Evolutionary conservation across 2,888 invertebrate species (phyloP).

Genomic region (Drosophila aldrichi): DNA sequence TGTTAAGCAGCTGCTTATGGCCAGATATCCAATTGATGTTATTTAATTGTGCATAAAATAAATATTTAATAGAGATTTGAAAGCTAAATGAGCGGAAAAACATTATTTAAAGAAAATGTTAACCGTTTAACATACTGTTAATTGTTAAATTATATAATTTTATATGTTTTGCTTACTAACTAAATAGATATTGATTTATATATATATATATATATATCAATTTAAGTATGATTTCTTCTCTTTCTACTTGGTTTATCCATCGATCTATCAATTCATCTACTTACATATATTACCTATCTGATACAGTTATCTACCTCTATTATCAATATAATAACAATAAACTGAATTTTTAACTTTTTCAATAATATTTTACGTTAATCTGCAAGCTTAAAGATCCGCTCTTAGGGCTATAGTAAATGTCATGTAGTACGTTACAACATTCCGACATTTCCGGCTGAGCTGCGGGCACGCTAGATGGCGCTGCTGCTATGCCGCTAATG

Average conservation of each 20-base stretch:
- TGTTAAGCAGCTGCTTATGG: not conserved
- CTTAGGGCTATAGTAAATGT: conserved; percentile 1
- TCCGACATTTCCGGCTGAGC: conserved; percentile 48
- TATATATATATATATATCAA: no score
- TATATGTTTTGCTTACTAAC: no score
- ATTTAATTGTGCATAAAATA: not conserved
- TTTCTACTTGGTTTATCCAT: no score
- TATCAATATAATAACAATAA: not conserved
- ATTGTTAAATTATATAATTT: not conserved
- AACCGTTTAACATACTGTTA: not conserved
- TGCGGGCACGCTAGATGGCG: conserved; percentile 52
- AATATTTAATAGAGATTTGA: not conserved
- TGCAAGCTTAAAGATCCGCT: not conserved
- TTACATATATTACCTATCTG: no score
- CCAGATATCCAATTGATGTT: not conserved
- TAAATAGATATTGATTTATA: no score
- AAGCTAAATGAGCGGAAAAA: not conserved
- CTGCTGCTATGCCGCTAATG: conserved; percentile 60
- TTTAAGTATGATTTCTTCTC: no score
- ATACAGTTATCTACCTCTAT: no score
- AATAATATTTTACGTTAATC: conserved; percentile 4
- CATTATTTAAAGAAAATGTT: not conserved
- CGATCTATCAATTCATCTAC: not conserved
- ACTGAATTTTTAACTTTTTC: not conserved
- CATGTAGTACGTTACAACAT: conserved; percentile 42